Conservation (phyloP, 2,888 invertebrate species). For the Ormyrus rosae region DNA sequence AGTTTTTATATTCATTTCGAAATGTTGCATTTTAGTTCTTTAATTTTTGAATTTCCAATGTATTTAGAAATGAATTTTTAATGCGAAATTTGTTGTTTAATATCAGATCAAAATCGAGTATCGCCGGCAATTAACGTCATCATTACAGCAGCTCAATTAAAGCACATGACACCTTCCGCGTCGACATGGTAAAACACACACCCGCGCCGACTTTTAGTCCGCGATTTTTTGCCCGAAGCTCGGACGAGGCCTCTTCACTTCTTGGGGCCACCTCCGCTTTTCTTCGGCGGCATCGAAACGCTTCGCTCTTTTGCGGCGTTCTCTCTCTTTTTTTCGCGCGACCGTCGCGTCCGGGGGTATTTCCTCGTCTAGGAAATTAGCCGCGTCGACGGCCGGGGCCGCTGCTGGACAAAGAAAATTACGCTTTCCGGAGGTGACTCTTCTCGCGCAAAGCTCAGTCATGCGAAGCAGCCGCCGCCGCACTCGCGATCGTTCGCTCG, state of each 20-base stretch:
- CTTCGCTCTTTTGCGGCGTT: background rate
- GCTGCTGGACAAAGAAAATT: constrained; percentile 46
- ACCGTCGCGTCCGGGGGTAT: constrained; percentile 1
- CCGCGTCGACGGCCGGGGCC: constrained; percentile 36
- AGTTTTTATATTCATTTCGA: too few relatives aligned
- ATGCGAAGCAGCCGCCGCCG: constrained; percentile 21
- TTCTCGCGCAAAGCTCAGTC: constrained; percentile 19
- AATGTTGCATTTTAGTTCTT: too few relatives aligned
- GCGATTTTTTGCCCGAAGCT: too few relatives aligned
- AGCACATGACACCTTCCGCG: too few relatives aligned
- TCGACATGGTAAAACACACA: too few relatives aligned
- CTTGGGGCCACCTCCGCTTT: background rate
- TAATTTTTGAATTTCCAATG: too few relatives aligned
- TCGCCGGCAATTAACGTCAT: too few relatives aligned
- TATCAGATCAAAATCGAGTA: too few relatives aligned
- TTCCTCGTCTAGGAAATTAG: constrained; percentile 42
- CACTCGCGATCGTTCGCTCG: constrained; percentile 1
- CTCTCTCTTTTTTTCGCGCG: background rate
- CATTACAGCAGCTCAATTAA: too few relatives aligned
- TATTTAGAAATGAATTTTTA: too few relatives aligned
- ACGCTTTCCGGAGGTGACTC: constrained; percentile 29
- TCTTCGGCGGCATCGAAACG: background rate
- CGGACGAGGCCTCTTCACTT: background rate
- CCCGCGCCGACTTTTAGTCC: too few relatives aligned
- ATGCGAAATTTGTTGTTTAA: too few relatives aligned